Evolutionary conservation across 1,140 invertebrate species (phyloP).

Genomic region (Oryctes rhinoceros): DNA sequence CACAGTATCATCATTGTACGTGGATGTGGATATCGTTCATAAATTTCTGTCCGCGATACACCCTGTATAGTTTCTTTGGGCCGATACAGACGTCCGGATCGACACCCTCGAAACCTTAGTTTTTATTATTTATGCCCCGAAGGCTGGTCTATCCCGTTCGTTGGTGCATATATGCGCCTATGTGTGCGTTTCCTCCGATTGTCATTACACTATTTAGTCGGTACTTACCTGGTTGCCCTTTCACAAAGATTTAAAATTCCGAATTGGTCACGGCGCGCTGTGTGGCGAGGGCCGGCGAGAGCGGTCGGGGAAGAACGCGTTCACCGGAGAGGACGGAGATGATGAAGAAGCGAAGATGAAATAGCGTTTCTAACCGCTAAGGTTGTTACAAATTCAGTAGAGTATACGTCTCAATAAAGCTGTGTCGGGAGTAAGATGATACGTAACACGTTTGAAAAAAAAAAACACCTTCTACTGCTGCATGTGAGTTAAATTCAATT

Average conservation of each 20-base stretch:
- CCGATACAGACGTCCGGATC: conserved; percentile 51
- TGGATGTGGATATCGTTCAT: no score
- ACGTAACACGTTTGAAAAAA: background rate
- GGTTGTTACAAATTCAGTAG: conserved; percentile 13
- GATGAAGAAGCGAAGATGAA: conserved; percentile 22
- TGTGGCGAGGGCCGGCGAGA: conserved; percentile 51
- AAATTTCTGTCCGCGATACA: no score
- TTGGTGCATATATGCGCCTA: background rate
- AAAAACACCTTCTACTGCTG: background rate
- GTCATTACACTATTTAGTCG: conserved; percentile 50
- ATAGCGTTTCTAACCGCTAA: conserved; percentile 18
- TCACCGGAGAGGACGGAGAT: background rate
- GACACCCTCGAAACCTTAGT: conserved; percentile 28
- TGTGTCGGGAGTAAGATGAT: background rate
- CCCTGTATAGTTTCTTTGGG: no score
- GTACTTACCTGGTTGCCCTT: conserved; percentile 43
- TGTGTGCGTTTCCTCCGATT: conserved; percentile 45
- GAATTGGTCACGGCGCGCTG: conserved; percentile 55
- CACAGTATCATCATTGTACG: no score
- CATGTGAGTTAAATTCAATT: no score
- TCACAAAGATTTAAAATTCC: conserved; percentile 49
- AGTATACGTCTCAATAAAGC: conserved; percentile 30
- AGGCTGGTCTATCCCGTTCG: conserved; percentile 6
- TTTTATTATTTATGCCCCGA: conserved; percentile 24
- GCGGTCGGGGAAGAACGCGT: background rate